Conservation (phyloP, 2,113 vertebrate species). For the Cephalopterus ornatus region DNA sequence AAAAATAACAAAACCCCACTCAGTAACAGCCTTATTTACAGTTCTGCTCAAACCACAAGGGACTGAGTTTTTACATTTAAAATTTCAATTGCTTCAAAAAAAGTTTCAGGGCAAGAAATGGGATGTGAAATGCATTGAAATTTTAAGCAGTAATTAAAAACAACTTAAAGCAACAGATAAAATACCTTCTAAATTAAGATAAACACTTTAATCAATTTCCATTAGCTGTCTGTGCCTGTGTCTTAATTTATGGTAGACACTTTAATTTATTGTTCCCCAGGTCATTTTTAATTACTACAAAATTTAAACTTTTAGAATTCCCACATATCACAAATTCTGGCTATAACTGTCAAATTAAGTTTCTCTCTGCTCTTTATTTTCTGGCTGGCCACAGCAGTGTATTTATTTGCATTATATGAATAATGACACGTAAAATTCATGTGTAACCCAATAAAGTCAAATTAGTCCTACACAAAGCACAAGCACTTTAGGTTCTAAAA, state of each 20-base stretch:
- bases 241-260: background rate
- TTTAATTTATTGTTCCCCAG: conserved; percentile 10
- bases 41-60: background rate
- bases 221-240: background rate
- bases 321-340: background rate
- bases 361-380: background rate
- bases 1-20: background rate
- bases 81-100: background rate
- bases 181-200: background rate
- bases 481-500: background rate
- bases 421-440: background rate
- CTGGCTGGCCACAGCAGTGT: background rate
- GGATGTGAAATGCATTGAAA: background rate
- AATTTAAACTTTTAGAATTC: conserved; percentile 4
- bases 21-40: background rate
- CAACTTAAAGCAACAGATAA: conserved; percentile 11
- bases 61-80: background rate
- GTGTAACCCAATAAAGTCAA: background rate
- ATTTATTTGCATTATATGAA: background rate
- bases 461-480: background rate
- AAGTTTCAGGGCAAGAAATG: background rate
- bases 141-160: background rate
- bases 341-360: background rate
- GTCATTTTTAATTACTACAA: conserved; percentile 10
- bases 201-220: conserved; percentile 16